phyloP scores from a whole-genome alignment of 2,797 vertebrate genomes.

The Microchirus variegatus region DNA sequence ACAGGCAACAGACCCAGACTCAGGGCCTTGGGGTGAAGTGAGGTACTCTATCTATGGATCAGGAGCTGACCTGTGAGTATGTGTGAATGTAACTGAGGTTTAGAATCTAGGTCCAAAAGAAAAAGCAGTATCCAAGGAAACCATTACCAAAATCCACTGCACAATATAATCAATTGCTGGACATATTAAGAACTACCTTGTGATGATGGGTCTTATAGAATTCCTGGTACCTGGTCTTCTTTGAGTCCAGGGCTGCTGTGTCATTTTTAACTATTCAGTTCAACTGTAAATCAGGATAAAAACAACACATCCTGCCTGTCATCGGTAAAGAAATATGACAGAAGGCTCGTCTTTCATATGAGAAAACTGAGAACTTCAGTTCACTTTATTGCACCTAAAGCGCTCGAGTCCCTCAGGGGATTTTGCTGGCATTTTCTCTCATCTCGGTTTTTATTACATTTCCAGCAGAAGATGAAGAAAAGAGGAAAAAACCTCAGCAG shows the following conservation, averaged over 20 bases:
- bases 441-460: constrained; percentile 59
- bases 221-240: no score
- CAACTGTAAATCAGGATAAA: background rate
- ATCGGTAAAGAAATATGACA: constrained; percentile 23
- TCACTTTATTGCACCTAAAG: constrained; percentile 45
- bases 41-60: constrained; percentile 94
- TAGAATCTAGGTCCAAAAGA: no score
- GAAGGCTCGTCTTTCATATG: constrained; percentile 36
- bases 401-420: constrained; percentile 37
- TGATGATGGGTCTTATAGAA: no score
- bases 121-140: no score
- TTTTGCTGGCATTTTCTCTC: constrained; percentile 57
- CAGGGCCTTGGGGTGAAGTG: constrained; percentile 94
- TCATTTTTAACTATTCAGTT: background rate
- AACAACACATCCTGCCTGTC: constrained; percentile 23
- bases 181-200: no score
- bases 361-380: constrained; percentile 19
- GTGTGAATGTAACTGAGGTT: constrained; percentile 11
- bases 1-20: constrained; percentile 94
- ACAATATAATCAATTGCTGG: no score
- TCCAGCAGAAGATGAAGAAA: constrained; percentile 9
- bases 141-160: no score
- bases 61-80: constrained; percentile 93
- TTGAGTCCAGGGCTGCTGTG: no score
- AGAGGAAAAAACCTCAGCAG: constrained; percentile 5